Base-by-base conservation (phyloP, 2,888 invertebrate genomes). In the Ctenicera cuprea region DNA sequence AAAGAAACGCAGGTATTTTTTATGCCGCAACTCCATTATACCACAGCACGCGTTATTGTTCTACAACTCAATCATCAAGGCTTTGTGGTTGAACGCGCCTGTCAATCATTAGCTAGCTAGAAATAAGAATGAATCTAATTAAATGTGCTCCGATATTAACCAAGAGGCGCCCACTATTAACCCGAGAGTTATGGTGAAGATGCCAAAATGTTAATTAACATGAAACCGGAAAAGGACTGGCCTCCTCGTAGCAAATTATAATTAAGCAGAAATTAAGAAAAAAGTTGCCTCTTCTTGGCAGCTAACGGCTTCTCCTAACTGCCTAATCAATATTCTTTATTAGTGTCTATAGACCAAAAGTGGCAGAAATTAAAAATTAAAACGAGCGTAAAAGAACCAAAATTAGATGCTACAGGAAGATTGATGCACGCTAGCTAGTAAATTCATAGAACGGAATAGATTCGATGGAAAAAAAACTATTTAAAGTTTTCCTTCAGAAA, bases 21-120 rank as follows among this genome's bases (percentile, higher is more conserved):
- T 52, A 65, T 57, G 0, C 67, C 26, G 38, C 41, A 57, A 26
- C 67, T 54, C 77, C 75, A 76, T 77, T 78, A 78, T 65, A 37
- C 75, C 77, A 61, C 79, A 79, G 79, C 79, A 78, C 79, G 79
- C 57, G 77, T 73, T 75, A 79, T 79, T 79, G 79, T 79, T 78
- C 77, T 73, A 80, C 79, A 77, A 74, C 80, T 80, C 79, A 78
- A 80, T 80, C 77, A 57, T 22, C 26, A 12, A 45, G 8, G 41
- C 30, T 38, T 48, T 30, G 48, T 37, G 73, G 71, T 69, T 68
- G 75, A 45, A 65, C 74, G 64, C 54, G 74, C 43, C 77, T 71
- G 77, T 77, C 78, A 80, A 80, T 80, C 79, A 79, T 16, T 22
- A 16, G 30, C 62, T 54, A 22, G 71, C 74, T 72, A 45, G 59